A percentile compares a stretch with the other conserved stretches of the same genome.
These are phyloP conservation scores for Hemithea aestivaria DNA, from an alignment of 2,888 invertebrate species.

Conservation along the genomic window DNA sequence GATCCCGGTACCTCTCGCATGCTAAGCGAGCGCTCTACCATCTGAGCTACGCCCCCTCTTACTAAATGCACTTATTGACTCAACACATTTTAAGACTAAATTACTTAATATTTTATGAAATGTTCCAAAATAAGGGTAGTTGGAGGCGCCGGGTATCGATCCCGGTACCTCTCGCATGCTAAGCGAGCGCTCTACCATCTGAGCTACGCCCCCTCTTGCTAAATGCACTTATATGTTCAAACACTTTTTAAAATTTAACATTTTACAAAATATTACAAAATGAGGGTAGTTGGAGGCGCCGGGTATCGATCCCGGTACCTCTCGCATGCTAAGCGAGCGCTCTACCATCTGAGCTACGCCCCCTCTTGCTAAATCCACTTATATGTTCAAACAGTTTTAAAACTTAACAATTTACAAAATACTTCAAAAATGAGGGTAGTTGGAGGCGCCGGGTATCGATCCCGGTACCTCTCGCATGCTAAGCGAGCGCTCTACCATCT, in stretches of 20 bases:
- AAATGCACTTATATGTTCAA: neutral
- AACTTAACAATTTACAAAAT: constrained; percentile 2
- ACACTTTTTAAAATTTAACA: too few species aligned
- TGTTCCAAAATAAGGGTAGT: constrained; percentile 2
- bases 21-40: constrained; percentile 80
- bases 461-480: constrained; percentile 80
- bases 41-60: constrained; percentile 76
- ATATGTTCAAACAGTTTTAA: too few species aligned
- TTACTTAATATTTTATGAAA: too few species aligned
- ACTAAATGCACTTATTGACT: neutral
- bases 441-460: constrained; percentile 79
- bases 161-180: constrained; percentile 79
- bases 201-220: constrained; percentile 71
- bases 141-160: constrained; percentile 80
- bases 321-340: constrained; percentile 80
- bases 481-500: constrained; percentile 81
- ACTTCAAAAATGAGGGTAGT: constrained; percentile 20
- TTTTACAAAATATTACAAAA: too few species aligned
- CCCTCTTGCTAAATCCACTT: constrained; percentile 39
- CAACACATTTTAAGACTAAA: too few species aligned
- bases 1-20: constrained; percentile 79
- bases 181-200: constrained; percentile 80
- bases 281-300: constrained; percentile 62
- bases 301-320: constrained; percentile 80
- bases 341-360: constrained; percentile 80